Evolutionary conservation across 1,140 invertebrate species (phyloP).

Genomic region (Pristionchus pacificus): DNA sequence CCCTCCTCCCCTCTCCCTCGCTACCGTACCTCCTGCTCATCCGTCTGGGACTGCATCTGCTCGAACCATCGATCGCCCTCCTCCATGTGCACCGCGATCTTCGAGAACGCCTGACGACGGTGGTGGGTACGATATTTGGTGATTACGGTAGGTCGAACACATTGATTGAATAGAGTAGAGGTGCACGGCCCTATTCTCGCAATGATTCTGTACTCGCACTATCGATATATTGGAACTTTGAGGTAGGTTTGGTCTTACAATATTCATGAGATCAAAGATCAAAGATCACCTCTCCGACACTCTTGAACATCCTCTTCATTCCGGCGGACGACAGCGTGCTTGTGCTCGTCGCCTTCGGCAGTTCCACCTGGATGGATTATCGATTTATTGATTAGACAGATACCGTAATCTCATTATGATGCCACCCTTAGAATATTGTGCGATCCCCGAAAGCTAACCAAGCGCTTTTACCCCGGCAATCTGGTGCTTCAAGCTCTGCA

Average conservation of each 20-base stretch:
- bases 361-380: conserved; percentile 69
- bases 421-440: too few species aligned
- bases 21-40: conserved; percentile 81
- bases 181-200: too few species aligned
- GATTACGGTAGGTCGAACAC: too few species aligned
- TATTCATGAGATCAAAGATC: neutral
- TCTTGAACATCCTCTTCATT: conserved; percentile 87
- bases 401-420: too few species aligned
- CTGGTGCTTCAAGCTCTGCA: too few species aligned
- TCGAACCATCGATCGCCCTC: conserved; percentile 99
- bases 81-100: conserved; percentile 98
- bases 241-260: too few species aligned
- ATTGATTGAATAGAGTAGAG: conserved; percentile 62
- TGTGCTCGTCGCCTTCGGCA: conserved; percentile 90
- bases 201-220: too few species aligned
- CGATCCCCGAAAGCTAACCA: too few species aligned
- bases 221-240: too few species aligned
- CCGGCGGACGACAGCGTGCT: conserved; percentile 91
- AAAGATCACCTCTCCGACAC: conserved; percentile 75
- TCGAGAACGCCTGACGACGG: conserved; percentile 77
- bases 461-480: too few species aligned
- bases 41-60: conserved; percentile 85
- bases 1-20: conserved; percentile 78
- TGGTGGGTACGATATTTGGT: too few species aligned
- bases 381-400: too few species aligned